These are phyloP conservation scores for Numida meleagris DNA, from an alignment of 2,113 vertebrate species.

Conservation along the genomic window DNA sequence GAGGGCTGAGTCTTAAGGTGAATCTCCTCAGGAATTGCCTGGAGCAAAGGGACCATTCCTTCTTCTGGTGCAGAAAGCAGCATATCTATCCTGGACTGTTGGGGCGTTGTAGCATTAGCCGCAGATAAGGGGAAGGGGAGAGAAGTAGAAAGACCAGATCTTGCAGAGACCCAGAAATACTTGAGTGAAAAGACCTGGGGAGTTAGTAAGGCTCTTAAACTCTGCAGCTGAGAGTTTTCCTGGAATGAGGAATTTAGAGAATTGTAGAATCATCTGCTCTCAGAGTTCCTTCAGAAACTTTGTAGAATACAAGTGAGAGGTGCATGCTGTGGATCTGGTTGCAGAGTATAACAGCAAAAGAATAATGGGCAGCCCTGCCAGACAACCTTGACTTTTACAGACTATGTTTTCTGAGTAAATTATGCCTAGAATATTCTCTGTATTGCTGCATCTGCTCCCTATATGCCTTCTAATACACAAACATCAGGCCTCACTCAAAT, in stretches of 20 bases:
- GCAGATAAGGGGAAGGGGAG: background rate
- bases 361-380: background rate
- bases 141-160: background rate
- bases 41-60: too few species aligned
- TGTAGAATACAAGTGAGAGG: background rate
- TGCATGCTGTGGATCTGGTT: background rate
- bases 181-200: background rate
- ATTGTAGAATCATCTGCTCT: background rate
- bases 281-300: background rate
- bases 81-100: accelerated
- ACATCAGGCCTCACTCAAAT: background rate
- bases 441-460: background rate
- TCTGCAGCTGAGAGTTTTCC: background rate
- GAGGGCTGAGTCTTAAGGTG: background rate
- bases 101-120: background rate
- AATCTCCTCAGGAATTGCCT: background rate
- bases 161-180: background rate
- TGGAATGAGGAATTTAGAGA: background rate
- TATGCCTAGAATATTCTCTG: background rate
- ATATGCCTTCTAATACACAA: background rate
- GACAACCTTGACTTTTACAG: background rate
- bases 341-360: background rate
- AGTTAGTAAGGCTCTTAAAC: background rate
- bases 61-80: background rate
- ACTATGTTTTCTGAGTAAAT: too few species aligned